Evolutionary conservation across 2,888 invertebrate genomes (phyloP), one percentile per base, ranked within the genome.

Genomic region (Diadegma fenestrale): DNA sequence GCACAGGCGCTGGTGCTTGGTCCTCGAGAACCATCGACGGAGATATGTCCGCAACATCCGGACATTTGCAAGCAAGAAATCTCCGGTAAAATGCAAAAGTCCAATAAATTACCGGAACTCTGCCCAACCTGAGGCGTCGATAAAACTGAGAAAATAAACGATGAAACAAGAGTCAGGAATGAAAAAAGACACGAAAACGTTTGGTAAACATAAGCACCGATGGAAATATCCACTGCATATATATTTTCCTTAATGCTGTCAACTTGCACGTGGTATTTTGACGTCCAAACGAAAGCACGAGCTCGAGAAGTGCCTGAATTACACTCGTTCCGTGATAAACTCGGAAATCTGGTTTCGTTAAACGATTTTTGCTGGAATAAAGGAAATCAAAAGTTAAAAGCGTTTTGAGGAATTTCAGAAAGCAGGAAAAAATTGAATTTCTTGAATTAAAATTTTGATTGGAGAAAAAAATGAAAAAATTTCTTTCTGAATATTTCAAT

Each of bases 1-100:
- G n/a, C 51, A 2, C 82, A 88, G 88, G 63, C 82, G 66, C 79
- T 88, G 78, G 87, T 86, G 43, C 82, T 88, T 41, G 88, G 87
- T 66, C 79, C 88, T 19, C 79, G 80, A 41, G 80, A 64, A 26
- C 43, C 43, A 22, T 87, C 87, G 30, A 82, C 87, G 58, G 88
- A 88, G 75, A 82, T 79, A n/a, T 88, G 87, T 80, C 73, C 81
- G 2, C 76, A 82, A 63, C 64, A 76, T 77, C 51, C 64, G 66
- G 86, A 86, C 54, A 73, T 75, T 68, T 87, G 88, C 76, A 26
- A 37, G 45, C 85, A 79, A 79, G 81, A 81, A 8, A 75, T 85
- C 66, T 83, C 83, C 61, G 73, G 82, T 17, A 86, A 86, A 85
- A 83, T 87, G 71, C 45, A n/a, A 54, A 83, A 80, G 30, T 58